These are phyloP conservation scores for Prinia subflava DNA, from an alignment of 2,113 vertebrate species.

Conservation along the genomic window DNA sequence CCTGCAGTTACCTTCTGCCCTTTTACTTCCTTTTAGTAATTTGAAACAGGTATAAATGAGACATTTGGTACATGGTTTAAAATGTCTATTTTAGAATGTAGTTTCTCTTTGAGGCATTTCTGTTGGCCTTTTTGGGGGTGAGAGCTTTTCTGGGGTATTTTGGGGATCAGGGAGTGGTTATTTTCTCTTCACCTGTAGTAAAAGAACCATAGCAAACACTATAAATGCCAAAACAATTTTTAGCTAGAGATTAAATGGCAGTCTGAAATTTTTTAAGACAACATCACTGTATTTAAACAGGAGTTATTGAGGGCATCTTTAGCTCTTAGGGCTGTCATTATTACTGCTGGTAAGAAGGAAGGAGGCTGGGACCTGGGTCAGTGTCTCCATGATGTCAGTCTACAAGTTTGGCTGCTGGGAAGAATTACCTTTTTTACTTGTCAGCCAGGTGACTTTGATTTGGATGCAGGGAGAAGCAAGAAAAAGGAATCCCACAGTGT, in stretches of 20 bases:
- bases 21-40: background rate
- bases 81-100: background rate
- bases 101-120: background rate
- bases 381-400: background rate
- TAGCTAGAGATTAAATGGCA: background rate
- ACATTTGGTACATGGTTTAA: background rate
- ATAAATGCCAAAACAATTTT: background rate
- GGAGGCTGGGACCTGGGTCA: background rate
- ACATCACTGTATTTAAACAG: background rate
- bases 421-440: background rate
- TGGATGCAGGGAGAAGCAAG: background rate
- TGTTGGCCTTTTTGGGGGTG: background rate
- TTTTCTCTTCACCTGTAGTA: background rate
- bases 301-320: background rate
- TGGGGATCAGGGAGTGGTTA: accelerated
- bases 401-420: background rate
- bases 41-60: background rate
- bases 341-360: background rate
- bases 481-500: background rate
- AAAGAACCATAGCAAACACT: background rate
- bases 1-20: background rate
- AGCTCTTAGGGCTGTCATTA: background rate
- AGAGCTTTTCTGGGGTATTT: background rate
- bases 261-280: background rate
- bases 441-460: background rate